phyloP scores from a whole-genome alignment of 2,797 vertebrate species.

The Mormyrops attenuatus region DNA sequence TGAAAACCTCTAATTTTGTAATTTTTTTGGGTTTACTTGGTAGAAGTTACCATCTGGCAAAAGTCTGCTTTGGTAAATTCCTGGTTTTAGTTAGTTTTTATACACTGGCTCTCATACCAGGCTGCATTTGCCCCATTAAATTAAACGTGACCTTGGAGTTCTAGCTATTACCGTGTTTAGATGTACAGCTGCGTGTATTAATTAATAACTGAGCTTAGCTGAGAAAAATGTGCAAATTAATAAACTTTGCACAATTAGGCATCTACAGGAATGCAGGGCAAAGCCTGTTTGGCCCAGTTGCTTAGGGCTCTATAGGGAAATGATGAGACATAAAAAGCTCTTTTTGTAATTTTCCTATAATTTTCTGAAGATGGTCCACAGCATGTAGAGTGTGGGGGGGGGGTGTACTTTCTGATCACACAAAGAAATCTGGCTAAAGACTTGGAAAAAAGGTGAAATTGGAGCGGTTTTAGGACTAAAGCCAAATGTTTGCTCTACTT shows the following conservation, averaged over 20 bases:
- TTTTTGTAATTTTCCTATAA: neutral
- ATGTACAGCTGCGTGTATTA: constrained; percentile 10
- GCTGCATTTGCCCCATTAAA: neutral
- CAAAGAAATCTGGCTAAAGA: constrained; percentile 3
- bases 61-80: neutral
- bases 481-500: constrained; percentile 82
- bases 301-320: neutral
- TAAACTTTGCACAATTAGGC: neutral
- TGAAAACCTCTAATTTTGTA: neutral
- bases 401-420: constrained; percentile 22
- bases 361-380: constrained; percentile 20
- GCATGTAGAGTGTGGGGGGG: neutral
- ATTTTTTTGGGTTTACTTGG: neutral
- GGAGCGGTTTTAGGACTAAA: constrained; percentile 65
- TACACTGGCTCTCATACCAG: neutral
- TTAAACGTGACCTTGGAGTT: neutral
- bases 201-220: constrained; percentile 31
- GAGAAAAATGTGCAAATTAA: constrained; percentile 11
- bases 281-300: neutral
- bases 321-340: neutral
- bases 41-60: neutral
- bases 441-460: constrained; percentile 51
- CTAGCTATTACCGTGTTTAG: neutral
- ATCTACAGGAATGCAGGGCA: neutral
- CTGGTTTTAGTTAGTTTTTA: neutral